A percentile compares a stretch with the other conserved stretches of the same genome.
Evolutionary conservation across 1,140 invertebrate species (phyloP).

Genomic region (Drosophila lacteicornis): DNA sequence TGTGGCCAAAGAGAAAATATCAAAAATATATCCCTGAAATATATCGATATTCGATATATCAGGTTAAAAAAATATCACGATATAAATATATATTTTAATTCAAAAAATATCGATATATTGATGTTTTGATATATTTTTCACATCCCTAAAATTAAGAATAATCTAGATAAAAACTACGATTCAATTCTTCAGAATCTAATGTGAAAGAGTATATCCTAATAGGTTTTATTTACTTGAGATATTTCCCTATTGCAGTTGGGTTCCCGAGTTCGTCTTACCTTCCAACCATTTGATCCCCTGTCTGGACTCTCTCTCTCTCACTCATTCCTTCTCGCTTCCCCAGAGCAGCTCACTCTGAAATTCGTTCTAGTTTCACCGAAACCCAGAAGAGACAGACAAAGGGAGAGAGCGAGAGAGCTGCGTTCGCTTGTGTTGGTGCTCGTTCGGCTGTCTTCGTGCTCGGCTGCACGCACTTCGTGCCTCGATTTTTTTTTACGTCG

Average conservation of each 20-base stretch:
- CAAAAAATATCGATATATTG: no score
- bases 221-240: neutral
- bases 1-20: no score
- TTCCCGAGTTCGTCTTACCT: conserved; percentile 20
- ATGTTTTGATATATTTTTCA: no score
- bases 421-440: conserved; percentile 11
- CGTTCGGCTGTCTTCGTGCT: conserved; percentile 34
- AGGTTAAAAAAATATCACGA: no score
- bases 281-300: conserved; percentile 28
- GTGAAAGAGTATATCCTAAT: neutral
- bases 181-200: neutral
- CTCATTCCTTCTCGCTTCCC: conserved; percentile 2
- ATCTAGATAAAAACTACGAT: neutral
- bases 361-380: conserved; percentile 76
- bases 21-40: no score
- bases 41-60: no score
- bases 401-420: neutral
- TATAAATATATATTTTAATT: no score
- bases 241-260: neutral
- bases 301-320: conserved; percentile 3
- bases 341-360: conserved; percentile 38
- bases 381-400: conserved; percentile 24
- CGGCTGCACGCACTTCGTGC: conserved; percentile 33
- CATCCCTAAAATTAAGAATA: no score
- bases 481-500: conserved; percentile 26